Evolutionary conservation across 2,888 invertebrate species (phyloP), one percentile per base, ranked within the genome.

Genomic region (Tromatobia lineatoria): DNA sequence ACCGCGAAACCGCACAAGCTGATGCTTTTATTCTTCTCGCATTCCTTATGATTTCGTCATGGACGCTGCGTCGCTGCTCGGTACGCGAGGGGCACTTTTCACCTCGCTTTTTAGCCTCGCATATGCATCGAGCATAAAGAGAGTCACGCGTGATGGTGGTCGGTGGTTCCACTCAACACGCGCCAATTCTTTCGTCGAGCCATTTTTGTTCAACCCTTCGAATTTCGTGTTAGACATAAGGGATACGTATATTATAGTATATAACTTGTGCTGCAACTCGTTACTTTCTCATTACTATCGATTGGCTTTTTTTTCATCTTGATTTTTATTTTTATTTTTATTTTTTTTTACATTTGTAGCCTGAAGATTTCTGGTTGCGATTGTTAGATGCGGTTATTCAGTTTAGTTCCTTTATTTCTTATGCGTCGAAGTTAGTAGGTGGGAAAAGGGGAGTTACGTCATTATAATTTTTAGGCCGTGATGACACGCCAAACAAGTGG

Each of bases 131-230:
- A 18, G 57, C 57, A 13, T 73, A 73, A 73, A 73, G 57, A 73
- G 57, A 73, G 73, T 73, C 73, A 73, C 73, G 73, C 61, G 61
- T 61, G 59, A 34, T 47, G 47, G 73, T 34, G 73, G 59, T 74
- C 73, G 73, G 20, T 61, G 61, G 59, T 74, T 34, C 45, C 18
- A 29, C 59, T 25, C 29, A 59, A 74, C 73, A 61, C 61, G 66
- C 76, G 76, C 52, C 66, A 7, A 66, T 76, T 76, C 20, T 76
- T 66, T 54, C n/a, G 29, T 47, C 6, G 29, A n/a, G 52, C 18
- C 8, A 18, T 29, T 25, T 29, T 34, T 6, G 2, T 47, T 45
- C 64, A 47, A 42, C 73, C n/a, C 45, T 59, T 47, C 29, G 59
- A 74, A 74, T 61, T 47, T 47, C 6, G 18, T 18, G 61, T 38